Percentiles rank a stretch among this genome's conserved stretches.
Evolutionary conservation across 1,140 invertebrate genomes (phyloP).

Genomic region (Penaeus vannamei): DNA sequence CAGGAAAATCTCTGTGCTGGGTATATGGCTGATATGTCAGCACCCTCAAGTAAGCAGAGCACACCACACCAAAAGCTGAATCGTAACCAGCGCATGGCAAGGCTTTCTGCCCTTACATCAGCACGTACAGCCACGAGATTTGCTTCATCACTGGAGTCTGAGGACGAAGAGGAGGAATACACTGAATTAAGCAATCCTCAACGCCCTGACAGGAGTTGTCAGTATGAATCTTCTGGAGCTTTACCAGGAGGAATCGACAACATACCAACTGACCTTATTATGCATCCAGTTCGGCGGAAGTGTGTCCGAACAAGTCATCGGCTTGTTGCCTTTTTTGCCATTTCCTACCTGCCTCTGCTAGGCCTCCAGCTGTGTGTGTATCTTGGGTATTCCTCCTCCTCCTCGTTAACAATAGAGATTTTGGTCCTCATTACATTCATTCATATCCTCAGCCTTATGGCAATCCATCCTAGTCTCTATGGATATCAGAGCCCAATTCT

Average conservation of each 20-base stretch:
- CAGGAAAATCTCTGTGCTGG: not conserved
- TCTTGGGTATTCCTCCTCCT: not conserved
- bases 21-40: not conserved
- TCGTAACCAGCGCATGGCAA: not conserved
- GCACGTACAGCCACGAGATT: not conserved
- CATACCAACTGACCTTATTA: not conserved
- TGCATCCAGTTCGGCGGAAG: not conserved
- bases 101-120: not conserved
- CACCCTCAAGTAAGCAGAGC: not conserved
- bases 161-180: too few species aligned
- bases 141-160: too few species aligned
- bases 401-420: too few species aligned
- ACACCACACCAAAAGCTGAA: not conserved
- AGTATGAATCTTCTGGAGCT: not conserved
- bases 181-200: too few species aligned
- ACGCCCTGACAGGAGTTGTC: too few species aligned
- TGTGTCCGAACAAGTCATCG: not conserved
- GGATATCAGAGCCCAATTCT: slow-evolving; percentile 12
- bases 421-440: not conserved
- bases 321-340: not conserved
- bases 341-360: slow-evolving; percentile 21
- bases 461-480: not conserved
- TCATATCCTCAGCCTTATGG: not conserved
- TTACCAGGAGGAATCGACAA: not conserved
- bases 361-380: slow-evolving; percentile 16